Base-by-base conservation (phyloP, 2,113 vertebrate species). In the Pygoscelis antarcticus region DNA sequence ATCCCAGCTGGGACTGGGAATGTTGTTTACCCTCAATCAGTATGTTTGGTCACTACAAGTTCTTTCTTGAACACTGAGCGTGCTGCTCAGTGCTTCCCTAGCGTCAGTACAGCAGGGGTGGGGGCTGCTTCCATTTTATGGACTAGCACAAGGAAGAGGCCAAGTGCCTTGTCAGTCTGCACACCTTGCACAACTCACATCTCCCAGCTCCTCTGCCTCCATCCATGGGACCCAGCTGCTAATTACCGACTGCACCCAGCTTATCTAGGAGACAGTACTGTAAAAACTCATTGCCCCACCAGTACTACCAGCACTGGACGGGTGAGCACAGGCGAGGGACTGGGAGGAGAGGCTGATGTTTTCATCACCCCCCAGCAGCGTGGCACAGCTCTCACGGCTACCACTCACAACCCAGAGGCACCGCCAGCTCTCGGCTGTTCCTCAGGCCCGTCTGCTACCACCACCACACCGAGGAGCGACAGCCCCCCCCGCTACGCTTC, bases 61-160 rank as follows among this genome's bases (percentile, higher is more conserved):
- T 51, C 8, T 26, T 29, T 21, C 34, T 13, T 19, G 44, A 38
- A 38, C 38, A 38, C 38, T 38, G 38, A 38, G 38, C 3, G 1
- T 1, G 3, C 21, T 40, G 68, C 54, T 72, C 44, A 0, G 1
- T 7, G 22, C 61, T 84, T 30, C 18, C 27, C 27, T 0, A 4
- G 16, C 36, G 5, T 0, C 20, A 61, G 19, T 1, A 9, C 0
- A 4, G 13, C 62, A 54, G 49, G 11, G 11, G 3, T 26, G 26
- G 47, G 51, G 16, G 32, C 9, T 13, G 3, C 27, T 55, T 34
- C 77, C 68, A 69, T 19, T 23, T 38, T 51, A 68, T 0, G 18
- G 79, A 10, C 18, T 1, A 13, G 51, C 34, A 42, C 3, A 2
- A 58, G 46, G 40, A 57, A 46, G 34, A 30, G n/a, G 11, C 18